A percentile compares a stretch with the other conserved stretches of the same genome.
Conservation (phyloP, 1,140 invertebrate species). For the Bombus confusus region DNA sequence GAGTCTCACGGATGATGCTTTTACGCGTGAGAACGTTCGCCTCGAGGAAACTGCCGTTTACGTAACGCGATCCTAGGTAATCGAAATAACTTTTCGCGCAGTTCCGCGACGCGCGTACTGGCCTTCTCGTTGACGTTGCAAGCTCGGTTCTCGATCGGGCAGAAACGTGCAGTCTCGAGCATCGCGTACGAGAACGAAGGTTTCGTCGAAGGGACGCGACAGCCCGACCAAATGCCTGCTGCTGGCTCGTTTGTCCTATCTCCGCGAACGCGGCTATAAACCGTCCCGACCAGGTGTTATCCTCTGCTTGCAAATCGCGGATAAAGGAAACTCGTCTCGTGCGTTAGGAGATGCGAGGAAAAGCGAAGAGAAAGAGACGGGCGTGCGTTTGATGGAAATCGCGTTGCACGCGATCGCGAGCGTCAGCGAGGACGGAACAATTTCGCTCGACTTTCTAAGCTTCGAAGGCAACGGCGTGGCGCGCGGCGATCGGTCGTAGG, state of each 20-base stretch:
- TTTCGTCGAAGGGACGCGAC: no score
- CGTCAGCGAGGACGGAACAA: neutral
- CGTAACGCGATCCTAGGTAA: neutral
- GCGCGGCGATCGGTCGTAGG: neutral
- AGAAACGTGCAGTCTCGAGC: accelerated
- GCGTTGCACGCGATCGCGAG: no score
- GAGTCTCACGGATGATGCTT: no score
- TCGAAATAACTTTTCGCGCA: neutral
- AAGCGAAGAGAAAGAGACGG: neutral
- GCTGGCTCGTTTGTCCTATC: no score
- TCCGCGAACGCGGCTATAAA: accelerated
- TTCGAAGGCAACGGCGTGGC: neutral
- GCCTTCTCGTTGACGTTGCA: no score
- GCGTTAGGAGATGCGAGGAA: constrained; percentile 19
- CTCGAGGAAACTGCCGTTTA: constrained; percentile 4
- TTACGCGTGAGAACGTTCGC: neutral
- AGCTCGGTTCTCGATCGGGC: no score
- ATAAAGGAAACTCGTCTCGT: constrained; percentile 49
- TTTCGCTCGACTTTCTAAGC: constrained; percentile 31
- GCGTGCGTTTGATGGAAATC: neutral
- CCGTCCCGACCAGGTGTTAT: no score
- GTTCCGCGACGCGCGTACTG: no score
- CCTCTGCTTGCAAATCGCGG: neutral
- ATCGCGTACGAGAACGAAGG: no score
- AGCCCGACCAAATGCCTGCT: no score